Evolutionary conservation across 1,140 invertebrate genomes (phyloP).

Genomic region (Megathymus violae): DNA sequence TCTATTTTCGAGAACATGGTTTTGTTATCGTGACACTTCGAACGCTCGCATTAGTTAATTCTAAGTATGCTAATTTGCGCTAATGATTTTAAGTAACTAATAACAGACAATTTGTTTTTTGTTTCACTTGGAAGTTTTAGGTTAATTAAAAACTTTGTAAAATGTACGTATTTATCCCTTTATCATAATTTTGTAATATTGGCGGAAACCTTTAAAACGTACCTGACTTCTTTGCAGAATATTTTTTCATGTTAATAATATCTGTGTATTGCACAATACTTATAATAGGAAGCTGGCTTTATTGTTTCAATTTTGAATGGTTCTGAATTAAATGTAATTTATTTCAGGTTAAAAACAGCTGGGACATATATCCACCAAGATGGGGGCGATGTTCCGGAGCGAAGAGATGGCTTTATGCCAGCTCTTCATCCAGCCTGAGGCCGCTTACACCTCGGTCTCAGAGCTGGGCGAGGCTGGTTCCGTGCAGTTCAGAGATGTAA

Average conservation of each 20-base stretch:
- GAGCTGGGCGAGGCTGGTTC: conserved; percentile 96
- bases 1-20: conserved; percentile 9
- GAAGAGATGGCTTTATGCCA: conserved; percentile 97
- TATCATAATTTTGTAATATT: too few species aligned
- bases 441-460: conserved; percentile 95
- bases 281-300: too few species aligned
- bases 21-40: conserved; percentile 3
- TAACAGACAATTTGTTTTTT: conserved; percentile 4
- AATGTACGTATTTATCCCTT: too few species aligned
- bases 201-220: too few species aligned
- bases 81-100: conserved; percentile 1
- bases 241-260: too few species aligned
- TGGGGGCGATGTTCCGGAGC: conserved; percentile 93
- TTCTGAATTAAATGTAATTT: too few species aligned
- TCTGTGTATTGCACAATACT: too few species aligned
- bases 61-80: conserved; percentile 12
- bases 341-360: conserved; percentile 55
- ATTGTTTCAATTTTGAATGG: too few species aligned
- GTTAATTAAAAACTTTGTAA: too few species aligned
- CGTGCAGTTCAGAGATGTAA: conserved; percentile 97
- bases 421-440: conserved; percentile 95
- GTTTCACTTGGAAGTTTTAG: too few species aligned
- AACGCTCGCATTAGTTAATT: background rate
- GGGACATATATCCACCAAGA: conserved; percentile 67
- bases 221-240: too few species aligned